Evolutionary conservation across 2,113 vertebrate genomes (phyloP), one percentile per base, ranked within the genome.

Genomic region (Cacatua alba): DNA sequence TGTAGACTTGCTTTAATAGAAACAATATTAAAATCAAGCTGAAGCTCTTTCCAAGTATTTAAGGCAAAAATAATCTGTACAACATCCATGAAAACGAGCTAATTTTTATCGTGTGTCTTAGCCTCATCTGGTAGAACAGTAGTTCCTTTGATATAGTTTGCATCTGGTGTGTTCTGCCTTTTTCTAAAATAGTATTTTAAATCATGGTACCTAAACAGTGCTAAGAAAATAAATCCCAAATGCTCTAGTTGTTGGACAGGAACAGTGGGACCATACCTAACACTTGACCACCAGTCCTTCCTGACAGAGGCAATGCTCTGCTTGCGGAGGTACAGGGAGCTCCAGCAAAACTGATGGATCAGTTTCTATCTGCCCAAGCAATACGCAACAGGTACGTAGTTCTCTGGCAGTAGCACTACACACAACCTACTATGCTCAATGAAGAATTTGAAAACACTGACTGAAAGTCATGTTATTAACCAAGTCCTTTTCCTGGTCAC

Each of bases 161-260:
- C 60, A 59, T 62, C 46, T 85, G 37, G 37, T 78, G 65, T 82
- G 53, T 80, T 41, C 53, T 95, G 31, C 43, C 39, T 82, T 94
- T 95, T 70, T 71, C 46, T 75, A 84, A 86, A 95, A 64, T 46
- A 74, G 7, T 62, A 28, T 79, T 82, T 91, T 48, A 20, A 59
- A 62, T 48, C 63, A 52, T 62, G 77, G 60, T 77, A 79, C 72
- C 77, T 46, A 91, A 5, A 13, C 4, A 24, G 35, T 84, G 78
- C 75, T 90, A 76, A 92, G 85, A 90, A 96, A 95, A 96, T 60
- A 49, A 90, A 92, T 70, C 26, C 75, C 49, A 78, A 68, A 46
- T 28, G 46, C 11, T 67, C 6, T 10, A 8, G 13, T 59, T n/a
- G 55, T 59, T 59, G 33, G 21, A 59, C n/a, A 24, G 57, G 57